Base-by-base conservation (phyloP, 2,888 invertebrate genomes). In the Xestia xanthographa region DNA sequence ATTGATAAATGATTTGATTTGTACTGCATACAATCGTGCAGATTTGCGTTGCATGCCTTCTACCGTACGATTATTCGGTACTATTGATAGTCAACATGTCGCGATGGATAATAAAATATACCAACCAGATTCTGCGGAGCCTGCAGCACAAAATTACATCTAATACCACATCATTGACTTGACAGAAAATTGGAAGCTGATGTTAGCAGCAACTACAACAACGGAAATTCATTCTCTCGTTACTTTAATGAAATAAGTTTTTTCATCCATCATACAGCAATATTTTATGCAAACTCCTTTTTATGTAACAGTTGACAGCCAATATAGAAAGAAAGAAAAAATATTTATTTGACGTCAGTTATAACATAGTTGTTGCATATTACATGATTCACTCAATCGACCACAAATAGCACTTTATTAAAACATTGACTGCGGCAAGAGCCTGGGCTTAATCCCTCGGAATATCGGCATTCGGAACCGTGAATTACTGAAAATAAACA, bases 391-490 rank as follows among this genome's bases (percentile, higher is more conserved):
- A n/a, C n/a, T n/a, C n/a, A 43, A 43, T 14, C 43, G 43, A 43
- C 12, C 12, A 45, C 14, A 56, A 56, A 56, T 26, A 56, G 14
- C 45, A 1, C 6, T 5, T 45, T 45, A 45, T 45, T 45, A 5
- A 20, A 45, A 20, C 20, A 45, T 20, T 45, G 45, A 48, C 6
- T 6, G 48, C 17, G 53, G 72, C 53, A 67, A 62, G 66, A 75
- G 63, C 58, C 72, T 38, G 38, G 84, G 83, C 80, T 68, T 69
- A 20, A 63, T 67, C 38, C 62, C 48, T n/a, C 41, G 79, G 67
- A 84, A 75, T 80, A 84, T 84, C 29, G 29, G 22, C 63, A 68
- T 62, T 80, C 60, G 38, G 50, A 68, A 65, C 75, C 48, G 43
- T 67, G 26, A 58, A 75, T 67, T 58, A 20, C 26, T 79, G 29